Evolutionary conservation across 2,113 vertebrate species (phyloP).

Genomic region (Sakesphorus luctuosus): DNA sequence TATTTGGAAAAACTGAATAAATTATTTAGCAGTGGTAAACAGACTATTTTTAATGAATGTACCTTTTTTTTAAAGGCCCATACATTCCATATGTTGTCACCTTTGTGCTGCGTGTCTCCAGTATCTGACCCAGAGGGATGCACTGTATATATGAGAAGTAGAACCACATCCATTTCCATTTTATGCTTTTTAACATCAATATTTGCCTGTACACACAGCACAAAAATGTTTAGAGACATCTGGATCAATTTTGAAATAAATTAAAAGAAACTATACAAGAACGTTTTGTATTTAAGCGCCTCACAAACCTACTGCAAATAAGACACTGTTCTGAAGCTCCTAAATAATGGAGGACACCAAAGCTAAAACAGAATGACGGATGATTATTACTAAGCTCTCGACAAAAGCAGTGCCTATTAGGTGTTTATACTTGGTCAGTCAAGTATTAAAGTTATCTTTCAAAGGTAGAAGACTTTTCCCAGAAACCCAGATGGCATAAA

Average conservation of each 20-base stretch:
- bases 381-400: background rate
- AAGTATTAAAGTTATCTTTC: background rate
- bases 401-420: background rate
- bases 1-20: constrained; percentile 32
- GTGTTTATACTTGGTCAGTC: background rate
- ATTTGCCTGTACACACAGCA: constrained; percentile 34
- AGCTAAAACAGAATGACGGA: background rate
- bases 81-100: background rate
- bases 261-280: background rate
- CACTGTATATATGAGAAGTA: background rate
- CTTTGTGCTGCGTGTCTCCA: background rate
- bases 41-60: background rate
- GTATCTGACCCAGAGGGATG: background rate
- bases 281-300: constrained; percentile 34
- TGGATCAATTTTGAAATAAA: constrained; percentile 58
- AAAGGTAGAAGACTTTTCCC: background rate
- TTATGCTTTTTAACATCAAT: constrained; percentile 27
- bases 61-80: background rate
- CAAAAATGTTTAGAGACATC: constrained; percentile 13
- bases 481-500: background rate
- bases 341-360: background rate
- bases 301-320: background rate
- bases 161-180: background rate
- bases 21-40: constrained; percentile 7
- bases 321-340: background rate